phyloP scores from a whole-genome alignment of 1,140 invertebrate species.

The Stenopsyche tienmushanensis region DNA sequence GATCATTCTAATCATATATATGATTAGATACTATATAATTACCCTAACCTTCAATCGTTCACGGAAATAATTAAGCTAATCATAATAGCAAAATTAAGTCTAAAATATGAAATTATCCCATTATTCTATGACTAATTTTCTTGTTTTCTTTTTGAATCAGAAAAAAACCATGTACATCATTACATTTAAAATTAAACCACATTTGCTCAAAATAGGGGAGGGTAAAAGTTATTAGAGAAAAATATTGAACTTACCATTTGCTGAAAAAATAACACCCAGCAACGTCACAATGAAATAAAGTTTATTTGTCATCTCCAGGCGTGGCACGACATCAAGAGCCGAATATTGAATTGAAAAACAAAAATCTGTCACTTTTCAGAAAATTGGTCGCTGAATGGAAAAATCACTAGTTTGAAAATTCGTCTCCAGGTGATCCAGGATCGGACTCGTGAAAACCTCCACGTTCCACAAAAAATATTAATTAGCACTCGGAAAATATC shows the following conservation, averaged over 20 bases:
- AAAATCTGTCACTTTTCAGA: conserved; percentile 18
- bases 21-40: too few species aligned
- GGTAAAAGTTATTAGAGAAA: not conserved
- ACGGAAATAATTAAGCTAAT: too few species aligned
- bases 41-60: too few species aligned
- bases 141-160: too few species aligned
- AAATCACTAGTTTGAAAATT: not conserved
- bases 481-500: not conserved
- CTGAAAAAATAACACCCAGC: conserved; percentile 18
- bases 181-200: too few species aligned
- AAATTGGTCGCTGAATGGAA: not conserved
- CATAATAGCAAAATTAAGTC: too few species aligned
- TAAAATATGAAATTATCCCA: too few species aligned
- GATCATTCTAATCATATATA: too few species aligned
- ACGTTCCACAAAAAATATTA: not conserved
- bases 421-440: too few species aligned
- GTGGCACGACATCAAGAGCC: conserved; percentile 9
- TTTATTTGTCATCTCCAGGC: conserved; percentile 35
- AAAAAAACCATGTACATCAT: too few species aligned
- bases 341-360: conserved; percentile 32
- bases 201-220: too few species aligned
- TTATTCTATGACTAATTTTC: too few species aligned
- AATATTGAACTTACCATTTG: conserved; percentile 21
- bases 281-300: conserved; percentile 26
- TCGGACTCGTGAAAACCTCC: not conserved